Evolutionary conservation across 37 sponge, comb jelly and placozoan species (phyloP).

Genomic region (Bolinopsis microptera): DNA sequence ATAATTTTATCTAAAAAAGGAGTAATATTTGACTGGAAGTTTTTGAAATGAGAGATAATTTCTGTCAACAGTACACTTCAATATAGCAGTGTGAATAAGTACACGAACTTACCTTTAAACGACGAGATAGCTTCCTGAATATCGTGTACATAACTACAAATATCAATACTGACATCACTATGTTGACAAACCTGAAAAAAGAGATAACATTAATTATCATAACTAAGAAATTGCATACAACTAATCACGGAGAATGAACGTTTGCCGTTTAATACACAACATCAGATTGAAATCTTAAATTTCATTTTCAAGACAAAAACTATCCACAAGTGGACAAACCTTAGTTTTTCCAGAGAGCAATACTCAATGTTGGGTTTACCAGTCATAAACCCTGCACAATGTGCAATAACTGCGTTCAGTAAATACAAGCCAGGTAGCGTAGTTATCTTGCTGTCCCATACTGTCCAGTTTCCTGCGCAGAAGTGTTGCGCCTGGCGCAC

Average conservation of each 20-base stretch:
- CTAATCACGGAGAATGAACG: too few relatives aligned
- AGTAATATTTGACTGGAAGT: too few relatives aligned
- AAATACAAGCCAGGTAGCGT: conserved; percentile 89
- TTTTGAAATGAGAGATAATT: too few relatives aligned
- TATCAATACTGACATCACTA: conserved; percentile 24
- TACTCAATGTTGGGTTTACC: background rate
- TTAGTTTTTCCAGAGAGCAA: conserved; percentile 22
- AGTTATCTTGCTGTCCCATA: conserved; percentile 95
- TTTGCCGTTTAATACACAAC: too few relatives aligned
- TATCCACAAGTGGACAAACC: too few relatives aligned
- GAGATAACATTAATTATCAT: too few relatives aligned
- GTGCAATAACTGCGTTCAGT: background rate
- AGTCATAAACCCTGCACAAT: background rate
- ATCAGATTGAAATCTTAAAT: too few relatives aligned
- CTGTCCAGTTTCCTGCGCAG: conserved; percentile 79
- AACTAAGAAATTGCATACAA: too few relatives aligned
- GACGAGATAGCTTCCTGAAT: conserved; percentile 14
- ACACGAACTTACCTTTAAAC: background rate
- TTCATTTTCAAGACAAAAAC: too few relatives aligned
- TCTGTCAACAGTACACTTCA: too few relatives aligned
- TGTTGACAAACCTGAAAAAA: conserved; percentile 28
- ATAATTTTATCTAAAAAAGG: too few relatives aligned
- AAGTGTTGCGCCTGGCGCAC: conserved; percentile 83
- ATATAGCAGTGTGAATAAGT: too few relatives aligned
- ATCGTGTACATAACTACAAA: conserved; percentile 45